Percentiles rank a stretch among this genome's conserved stretches.
Conservation (phyloP, 2,797 vertebrate genomes). For the Centroberyx gerrardi region DNA sequence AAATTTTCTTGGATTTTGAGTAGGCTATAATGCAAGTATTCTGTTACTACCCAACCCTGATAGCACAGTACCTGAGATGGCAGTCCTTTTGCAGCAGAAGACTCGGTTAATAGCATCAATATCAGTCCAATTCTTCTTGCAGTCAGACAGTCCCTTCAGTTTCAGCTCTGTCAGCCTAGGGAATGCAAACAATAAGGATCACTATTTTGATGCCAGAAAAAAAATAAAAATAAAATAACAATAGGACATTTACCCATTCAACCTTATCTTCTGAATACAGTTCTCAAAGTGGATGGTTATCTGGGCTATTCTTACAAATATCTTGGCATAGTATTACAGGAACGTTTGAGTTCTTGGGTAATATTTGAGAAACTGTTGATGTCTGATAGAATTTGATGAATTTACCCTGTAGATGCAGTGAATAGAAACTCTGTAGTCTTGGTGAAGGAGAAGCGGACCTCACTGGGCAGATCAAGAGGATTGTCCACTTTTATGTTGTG, state of each 20-base stretch:
- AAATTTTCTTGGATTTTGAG: too few species aligned
- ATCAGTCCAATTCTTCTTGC: slow-evolving; percentile 34
- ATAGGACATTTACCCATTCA: background rate
- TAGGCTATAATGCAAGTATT: too few species aligned
- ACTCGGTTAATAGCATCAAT: slow-evolving; percentile 44
- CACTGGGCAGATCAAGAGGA: slow-evolving; percentile 3
- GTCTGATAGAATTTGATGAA: too few species aligned
- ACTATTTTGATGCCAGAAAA: background rate
- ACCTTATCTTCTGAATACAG: background rate
- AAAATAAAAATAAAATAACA: too few species aligned
- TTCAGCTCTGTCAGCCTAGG: slow-evolving; percentile 59
- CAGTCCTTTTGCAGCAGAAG: slow-evolving; percentile 54
- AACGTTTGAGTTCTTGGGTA: background rate
- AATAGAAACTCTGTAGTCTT: slow-evolving; percentile 47
- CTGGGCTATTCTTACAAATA: background rate
- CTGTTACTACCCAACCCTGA: background rate
- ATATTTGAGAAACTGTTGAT: background rate
- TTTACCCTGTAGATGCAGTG: slow-evolving; percentile 2
- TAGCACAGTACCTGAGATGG: slow-evolving; percentile 55
- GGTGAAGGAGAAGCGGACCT: slow-evolving; percentile 68
- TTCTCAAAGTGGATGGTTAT: too few species aligned
- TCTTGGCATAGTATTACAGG: background rate
- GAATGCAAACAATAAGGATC: slow-evolving; percentile 1
- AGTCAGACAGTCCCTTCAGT: slow-evolving; percentile 34
- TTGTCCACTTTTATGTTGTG: slow-evolving; percentile 4